A percentile compares a stretch with the other conserved stretches of the same genome.
phyloP scores from a whole-genome alignment of 2,797 vertebrate species.

The Euphonia xanthogaster region DNA sequence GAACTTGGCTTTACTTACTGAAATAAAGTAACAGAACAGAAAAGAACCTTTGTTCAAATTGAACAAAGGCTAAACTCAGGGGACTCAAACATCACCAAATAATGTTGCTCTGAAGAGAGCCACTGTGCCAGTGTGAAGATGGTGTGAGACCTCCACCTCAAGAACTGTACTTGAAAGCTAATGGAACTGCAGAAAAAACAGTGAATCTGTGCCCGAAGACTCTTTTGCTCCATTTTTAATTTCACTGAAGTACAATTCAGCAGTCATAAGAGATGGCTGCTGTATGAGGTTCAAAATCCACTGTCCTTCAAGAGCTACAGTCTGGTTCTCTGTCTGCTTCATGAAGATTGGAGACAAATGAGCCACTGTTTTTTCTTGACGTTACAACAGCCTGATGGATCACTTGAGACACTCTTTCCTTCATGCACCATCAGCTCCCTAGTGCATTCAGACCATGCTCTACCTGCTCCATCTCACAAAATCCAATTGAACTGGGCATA shows the following conservation, averaged over 20 bases:
- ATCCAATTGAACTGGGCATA: background rate
- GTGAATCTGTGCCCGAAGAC: background rate
- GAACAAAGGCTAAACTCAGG: constrained; percentile 4
- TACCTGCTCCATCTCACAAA: background rate
- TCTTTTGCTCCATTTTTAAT: background rate
- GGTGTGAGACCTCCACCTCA: background rate
- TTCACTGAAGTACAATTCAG: background rate
- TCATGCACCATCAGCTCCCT: background rate
- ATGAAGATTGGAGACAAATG: background rate
- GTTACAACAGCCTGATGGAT: background rate
- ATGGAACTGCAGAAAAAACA: background rate
- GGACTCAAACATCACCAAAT: background rate
- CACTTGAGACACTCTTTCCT: background rate
- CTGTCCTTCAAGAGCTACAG: background rate
- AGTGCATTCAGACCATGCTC: background rate
- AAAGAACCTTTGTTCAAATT: background rate
- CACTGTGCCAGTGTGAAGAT: background rate
- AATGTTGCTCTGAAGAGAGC: background rate
- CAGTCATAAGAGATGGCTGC: background rate
- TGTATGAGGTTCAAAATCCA: background rate
- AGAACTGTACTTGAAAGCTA: constrained; percentile 41
- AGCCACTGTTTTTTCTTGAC: background rate
- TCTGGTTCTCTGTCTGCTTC: background rate
- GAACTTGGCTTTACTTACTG: background rate
- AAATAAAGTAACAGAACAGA: background rate